Evolutionary conservation across 2,888 invertebrate species (phyloP), one percentile per base, ranked within the genome.

Genomic region (Metalampra italica): DNA sequence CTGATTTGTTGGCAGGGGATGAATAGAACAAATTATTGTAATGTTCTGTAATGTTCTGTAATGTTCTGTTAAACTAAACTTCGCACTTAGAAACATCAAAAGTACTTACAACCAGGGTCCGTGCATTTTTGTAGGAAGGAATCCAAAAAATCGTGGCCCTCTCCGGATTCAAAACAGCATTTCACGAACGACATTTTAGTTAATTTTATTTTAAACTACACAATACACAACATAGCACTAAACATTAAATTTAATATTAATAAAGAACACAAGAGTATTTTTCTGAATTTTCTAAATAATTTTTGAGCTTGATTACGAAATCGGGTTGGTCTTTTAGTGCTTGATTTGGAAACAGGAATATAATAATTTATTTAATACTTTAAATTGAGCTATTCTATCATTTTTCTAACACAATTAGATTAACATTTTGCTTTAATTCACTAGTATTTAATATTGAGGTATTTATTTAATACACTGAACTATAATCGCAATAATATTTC

Each of bases 91-190:
- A 22, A 22, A 22, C 5, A 34, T 4, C 36, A 13, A 36, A 44
- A 45, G 36, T 85, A 95, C 95, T 95, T 90, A 95, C 95, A 95
- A 70, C 94, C 92, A 50, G 95, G 93, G 82, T 95, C 94, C 42
- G 95, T 94, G 76, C 95, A 95, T 87, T 95, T 95, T 81, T 94
- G 93, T 39, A 93, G 90, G 64, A 95, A 92, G 14, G 93, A 91
- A 65, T 95, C 95, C 55, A 95, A 82, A 71, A 95, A 92, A 75
- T 95, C 95, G 12, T 93, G 92, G 36, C 94, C 87, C 69, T 95
- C 95, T 13, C 91, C 91, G 46, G 92, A 90, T 71, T 95, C 95
- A 75, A 95, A 95, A 84, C 95, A 95, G 82, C 95, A 95, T 75
- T 93, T 94, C 56, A 95, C 91, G 56, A 93, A 90, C 61, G 93